These are phyloP conservation scores for Taphrorychus bicolor DNA, from an alignment of 2,888 invertebrate genomes.

Conservation along the genomic window DNA sequence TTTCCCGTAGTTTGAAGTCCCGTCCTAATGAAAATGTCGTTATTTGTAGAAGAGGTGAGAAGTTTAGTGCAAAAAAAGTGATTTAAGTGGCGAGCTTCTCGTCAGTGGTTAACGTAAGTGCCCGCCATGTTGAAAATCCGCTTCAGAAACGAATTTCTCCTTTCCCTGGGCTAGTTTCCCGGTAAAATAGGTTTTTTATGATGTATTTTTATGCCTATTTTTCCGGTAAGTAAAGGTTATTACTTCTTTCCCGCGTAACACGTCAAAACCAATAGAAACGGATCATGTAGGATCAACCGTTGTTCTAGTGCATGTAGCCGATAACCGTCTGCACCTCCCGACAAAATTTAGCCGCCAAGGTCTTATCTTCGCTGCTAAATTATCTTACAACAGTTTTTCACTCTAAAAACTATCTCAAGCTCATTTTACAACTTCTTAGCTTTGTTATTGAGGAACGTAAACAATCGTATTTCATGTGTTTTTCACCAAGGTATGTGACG, in stretches of 20 bases:
- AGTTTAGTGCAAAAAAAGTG: constrained; percentile 44
- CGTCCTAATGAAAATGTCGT: constrained; percentile 20
- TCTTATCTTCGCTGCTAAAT: constrained; percentile 15
- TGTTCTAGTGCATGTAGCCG: constrained; percentile 46
- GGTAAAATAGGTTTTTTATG: constrained; percentile 47
- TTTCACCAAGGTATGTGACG: constrained; percentile 27
- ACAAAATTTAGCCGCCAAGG: constrained; percentile 33
- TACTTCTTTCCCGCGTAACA: constrained; percentile 62
- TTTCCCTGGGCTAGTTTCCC: constrained; percentile 43
- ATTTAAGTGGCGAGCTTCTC: constrained; percentile 57
- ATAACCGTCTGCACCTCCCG: constrained; percentile 35
- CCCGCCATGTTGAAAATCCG: constrained; percentile 75
- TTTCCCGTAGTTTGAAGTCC: constrained; percentile 36
- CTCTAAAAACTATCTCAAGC: constrained; percentile 20
- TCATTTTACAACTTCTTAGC: background rate
- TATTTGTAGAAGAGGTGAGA: constrained; percentile 28
- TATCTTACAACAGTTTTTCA: constrained; percentile 1
- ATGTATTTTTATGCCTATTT: constrained; percentile 60
- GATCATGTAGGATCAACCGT: constrained; percentile 55
- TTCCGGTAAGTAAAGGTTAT: constrained; percentile 59
- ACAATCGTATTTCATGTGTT: constrained; percentile 22
- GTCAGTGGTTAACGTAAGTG: constrained; percentile 60
- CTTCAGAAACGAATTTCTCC: constrained; percentile 54
- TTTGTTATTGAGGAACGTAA: constrained; percentile 22
- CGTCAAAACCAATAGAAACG: constrained; percentile 55